Evolutionary conservation across 2,888 invertebrate species (phyloP).

Genomic region (Drosophila antonietae): DNA sequence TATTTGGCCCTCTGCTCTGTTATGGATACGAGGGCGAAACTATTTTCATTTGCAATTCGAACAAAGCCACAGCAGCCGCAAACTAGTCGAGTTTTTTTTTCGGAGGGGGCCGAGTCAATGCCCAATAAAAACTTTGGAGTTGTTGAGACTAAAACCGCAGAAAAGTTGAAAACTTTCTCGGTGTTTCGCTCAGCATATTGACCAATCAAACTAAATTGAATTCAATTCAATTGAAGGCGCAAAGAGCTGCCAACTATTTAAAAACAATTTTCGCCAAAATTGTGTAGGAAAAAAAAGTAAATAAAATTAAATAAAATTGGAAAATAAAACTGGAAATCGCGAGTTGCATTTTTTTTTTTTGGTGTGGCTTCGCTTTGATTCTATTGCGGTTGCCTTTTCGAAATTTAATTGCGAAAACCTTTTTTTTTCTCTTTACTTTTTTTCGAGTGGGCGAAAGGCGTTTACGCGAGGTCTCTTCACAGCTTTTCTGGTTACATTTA

Average conservation of each 20-base stretch:
- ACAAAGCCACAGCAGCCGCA: slow-evolving; percentile 67
- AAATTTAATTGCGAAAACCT: slow-evolving; percentile 55
- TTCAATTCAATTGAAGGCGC: slow-evolving; percentile 55
- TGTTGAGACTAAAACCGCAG: slow-evolving; percentile 55
- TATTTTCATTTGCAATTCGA: slow-evolving; percentile 74
- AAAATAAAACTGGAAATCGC: neutral
- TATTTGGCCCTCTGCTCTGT: slow-evolving; percentile 28
- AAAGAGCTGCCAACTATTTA: slow-evolving; percentile 65
- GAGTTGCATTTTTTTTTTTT: slow-evolving; percentile 37
- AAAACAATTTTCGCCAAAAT: slow-evolving; percentile 59
- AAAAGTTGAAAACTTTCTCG: slow-evolving; percentile 69
- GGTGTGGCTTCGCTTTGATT: slow-evolving; percentile 24
- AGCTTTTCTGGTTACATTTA: slow-evolving; percentile 36
- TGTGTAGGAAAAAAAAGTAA: neutral
- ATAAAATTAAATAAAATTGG: neutral
- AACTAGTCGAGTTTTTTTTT: slow-evolving; percentile 35
- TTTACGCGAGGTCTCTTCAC: slow-evolving; percentile 33
- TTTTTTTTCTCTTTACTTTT: slow-evolving; percentile 8
- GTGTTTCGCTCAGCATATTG: slow-evolving; percentile 71
- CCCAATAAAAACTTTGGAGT: slow-evolving; percentile 62
- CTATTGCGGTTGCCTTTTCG: slow-evolving; percentile 30
- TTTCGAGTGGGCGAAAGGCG: slow-evolving; percentile 27
- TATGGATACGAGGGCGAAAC: slow-evolving; percentile 48
- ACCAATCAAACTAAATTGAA: slow-evolving; percentile 74
- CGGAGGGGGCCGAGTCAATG: slow-evolving; percentile 19